Percentiles rank a stretch among this genome's conserved stretches.
Conservation (phyloP, 1,140 invertebrate genomes). For the Rhysida immarginata region DNA sequence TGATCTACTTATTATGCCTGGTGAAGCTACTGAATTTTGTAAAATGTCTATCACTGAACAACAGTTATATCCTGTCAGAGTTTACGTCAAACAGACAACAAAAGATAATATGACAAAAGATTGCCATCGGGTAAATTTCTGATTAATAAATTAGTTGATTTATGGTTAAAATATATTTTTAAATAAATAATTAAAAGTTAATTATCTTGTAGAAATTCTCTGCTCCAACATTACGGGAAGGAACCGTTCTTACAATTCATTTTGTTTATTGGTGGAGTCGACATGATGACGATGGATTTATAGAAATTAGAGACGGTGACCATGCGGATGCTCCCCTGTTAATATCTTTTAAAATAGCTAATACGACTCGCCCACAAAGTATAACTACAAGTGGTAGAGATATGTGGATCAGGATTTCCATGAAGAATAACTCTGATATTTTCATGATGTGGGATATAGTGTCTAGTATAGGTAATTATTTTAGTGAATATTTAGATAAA, state of each 20-base stretch:
- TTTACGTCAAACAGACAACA: too few species aligned
- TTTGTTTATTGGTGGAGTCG: slow-evolving; percentile 61
- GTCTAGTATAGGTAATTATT: slow-evolving; percentile 44
- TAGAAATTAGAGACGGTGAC: slow-evolving; percentile 63
- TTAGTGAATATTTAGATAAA: background rate
- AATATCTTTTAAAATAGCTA: slow-evolving; percentile 41
- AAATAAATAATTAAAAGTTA: too few species aligned
- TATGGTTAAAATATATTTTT: too few species aligned
- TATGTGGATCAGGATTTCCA: slow-evolving; percentile 56
- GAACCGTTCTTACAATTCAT: slow-evolving; percentile 64
- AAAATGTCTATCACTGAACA: too few species aligned
- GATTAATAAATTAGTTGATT: too few species aligned
- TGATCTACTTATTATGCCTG: slow-evolving; percentile 56
- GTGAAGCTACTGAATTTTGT: slow-evolving; percentile 45
- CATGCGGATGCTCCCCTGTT: slow-evolving; percentile 49
- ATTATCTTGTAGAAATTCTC: too few species aligned
- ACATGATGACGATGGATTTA: slow-evolving; percentile 49
- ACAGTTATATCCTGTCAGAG: too few species aligned
- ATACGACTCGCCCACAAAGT: slow-evolving; percentile 68
- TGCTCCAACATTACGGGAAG: too few species aligned
- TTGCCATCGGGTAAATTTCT: too few species aligned
- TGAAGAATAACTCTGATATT: slow-evolving; percentile 48
- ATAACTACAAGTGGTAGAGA: slow-evolving; percentile 57
- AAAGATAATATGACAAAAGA: too few species aligned
- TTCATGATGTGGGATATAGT: slow-evolving; percentile 56